phyloP scores from a whole-genome alignment of 2,888 invertebrate genomes.

The Graphium colonna region DNA sequence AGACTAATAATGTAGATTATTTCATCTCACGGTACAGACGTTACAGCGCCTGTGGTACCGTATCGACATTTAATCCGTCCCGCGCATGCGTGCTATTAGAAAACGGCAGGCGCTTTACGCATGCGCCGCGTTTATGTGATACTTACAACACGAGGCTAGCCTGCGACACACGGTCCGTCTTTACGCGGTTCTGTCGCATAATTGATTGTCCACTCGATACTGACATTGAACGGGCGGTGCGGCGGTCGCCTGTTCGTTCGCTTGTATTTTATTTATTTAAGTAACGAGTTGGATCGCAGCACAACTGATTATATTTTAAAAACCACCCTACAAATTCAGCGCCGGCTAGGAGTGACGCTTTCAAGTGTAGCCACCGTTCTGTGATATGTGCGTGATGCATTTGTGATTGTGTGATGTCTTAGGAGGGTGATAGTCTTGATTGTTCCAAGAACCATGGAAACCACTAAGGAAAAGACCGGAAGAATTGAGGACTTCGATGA shows the following conservation, averaged over 20 bases:
- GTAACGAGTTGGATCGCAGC: slow-evolving; percentile 53
- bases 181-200: slow-evolving; percentile 66
- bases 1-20: slow-evolving; percentile 26
- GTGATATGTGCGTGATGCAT: slow-evolving; percentile 43
- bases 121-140: slow-evolving; percentile 47
- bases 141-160: slow-evolving; percentile 40
- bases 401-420: slow-evolving; percentile 46
- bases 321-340: slow-evolving; percentile 31
- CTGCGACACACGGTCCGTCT: slow-evolving; percentile 65
- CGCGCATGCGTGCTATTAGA: slow-evolving; percentile 56
- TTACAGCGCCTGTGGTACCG: slow-evolving; percentile 53
- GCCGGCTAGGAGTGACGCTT: slow-evolving; percentile 44
- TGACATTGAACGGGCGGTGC: slow-evolving; percentile 67
- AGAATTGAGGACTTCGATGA: slow-evolving; percentile 60
- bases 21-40: slow-evolving; percentile 44
- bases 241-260: slow-evolving; percentile 58
- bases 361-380: slow-evolving; percentile 38
- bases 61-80: slow-evolving; percentile 32
- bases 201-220: slow-evolving; percentile 75
- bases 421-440: slow-evolving; percentile 41
- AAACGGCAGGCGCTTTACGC: slow-evolving; percentile 42
- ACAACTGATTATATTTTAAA: slow-evolving; percentile 28
- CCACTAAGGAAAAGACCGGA: slow-evolving; percentile 53
- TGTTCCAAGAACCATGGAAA: slow-evolving; percentile 53
- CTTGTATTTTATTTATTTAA: slow-evolving; percentile 61